These are phyloP conservation scores for Ctenopoma multispine DNA, from an alignment of 2,797 vertebrate genomes.

Conservation along the genomic window DNA sequence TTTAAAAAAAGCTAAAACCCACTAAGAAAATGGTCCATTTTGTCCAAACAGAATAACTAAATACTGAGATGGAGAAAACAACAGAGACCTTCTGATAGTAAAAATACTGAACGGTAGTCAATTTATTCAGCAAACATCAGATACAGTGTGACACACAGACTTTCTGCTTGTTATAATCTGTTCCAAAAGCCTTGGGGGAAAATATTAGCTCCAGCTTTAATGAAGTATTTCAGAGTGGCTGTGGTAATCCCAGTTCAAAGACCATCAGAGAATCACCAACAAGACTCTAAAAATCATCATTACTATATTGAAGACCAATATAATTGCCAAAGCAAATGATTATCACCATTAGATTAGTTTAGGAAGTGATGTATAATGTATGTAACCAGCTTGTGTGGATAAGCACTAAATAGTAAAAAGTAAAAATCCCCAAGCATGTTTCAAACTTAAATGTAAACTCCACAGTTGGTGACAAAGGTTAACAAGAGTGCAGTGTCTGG, in stretches of 20 bases:
- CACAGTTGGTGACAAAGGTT: constrained; percentile 25
- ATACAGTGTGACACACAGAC: not conserved
- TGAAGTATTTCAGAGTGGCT: constrained; percentile 23
- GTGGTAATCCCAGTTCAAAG: constrained; percentile 33
- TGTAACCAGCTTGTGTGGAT: not conserved
- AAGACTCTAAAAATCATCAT: constrained; percentile 41
- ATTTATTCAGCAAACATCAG: not conserved
- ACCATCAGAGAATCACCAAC: constrained; percentile 35
- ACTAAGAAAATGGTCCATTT: too few species aligned
- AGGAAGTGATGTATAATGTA: constrained; percentile 12
- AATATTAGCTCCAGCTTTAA: constrained; percentile 33
- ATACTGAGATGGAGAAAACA: too few species aligned
- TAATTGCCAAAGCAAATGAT: constrained; percentile 34
- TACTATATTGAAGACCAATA: constrained; percentile 28
- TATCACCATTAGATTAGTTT: constrained; percentile 15
- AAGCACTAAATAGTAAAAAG: constrained; percentile 9
- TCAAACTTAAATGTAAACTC: constrained; percentile 9
- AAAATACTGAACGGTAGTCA: not conserved
- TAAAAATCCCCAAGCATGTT: constrained; percentile 16
- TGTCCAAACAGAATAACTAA: too few species aligned
- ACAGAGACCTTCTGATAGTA: too few species aligned
- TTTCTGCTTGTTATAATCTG: constrained; percentile 30
- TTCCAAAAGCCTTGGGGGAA: constrained; percentile 18
- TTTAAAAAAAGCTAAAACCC: too few species aligned
- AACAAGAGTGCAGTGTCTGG: constrained; percentile 23